phyloP scores from a whole-genome alignment of 2,888 invertebrate species.

The Nomada ruficornis region DNA sequence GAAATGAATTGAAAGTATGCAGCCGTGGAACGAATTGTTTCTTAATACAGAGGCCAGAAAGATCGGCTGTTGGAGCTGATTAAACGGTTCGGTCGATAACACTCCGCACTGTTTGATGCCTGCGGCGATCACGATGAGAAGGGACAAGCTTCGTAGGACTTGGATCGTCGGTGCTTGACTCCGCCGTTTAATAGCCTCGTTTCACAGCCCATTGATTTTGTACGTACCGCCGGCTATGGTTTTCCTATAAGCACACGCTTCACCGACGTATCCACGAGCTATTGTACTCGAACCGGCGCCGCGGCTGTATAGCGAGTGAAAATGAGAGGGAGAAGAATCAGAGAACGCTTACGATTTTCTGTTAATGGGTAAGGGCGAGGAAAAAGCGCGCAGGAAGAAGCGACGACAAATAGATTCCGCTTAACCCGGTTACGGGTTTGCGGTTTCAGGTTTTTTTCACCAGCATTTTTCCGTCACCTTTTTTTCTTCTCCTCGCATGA shows the following conservation, averaged over 20 bases:
- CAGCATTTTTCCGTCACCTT: too few species aligned
- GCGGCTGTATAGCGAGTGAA: not conserved
- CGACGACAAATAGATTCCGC: slow-evolving; percentile 48
- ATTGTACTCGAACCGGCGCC: slow-evolving; percentile 32
- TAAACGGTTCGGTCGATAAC: slow-evolving; percentile 57
- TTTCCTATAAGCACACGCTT: slow-evolving; percentile 52
- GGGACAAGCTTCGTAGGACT: slow-evolving; percentile 66
- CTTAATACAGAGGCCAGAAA: not conserved
- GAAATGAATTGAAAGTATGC: not conserved
- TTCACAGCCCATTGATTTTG: slow-evolving; percentile 76
- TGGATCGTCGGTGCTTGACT: slow-evolving; percentile 71
- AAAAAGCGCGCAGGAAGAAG: slow-evolving; percentile 42
- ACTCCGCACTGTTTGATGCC: slow-evolving; percentile 47
- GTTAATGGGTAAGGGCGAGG: slow-evolving; percentile 29
- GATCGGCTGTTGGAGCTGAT: slow-evolving; percentile 42
- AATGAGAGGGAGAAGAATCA: not conserved
- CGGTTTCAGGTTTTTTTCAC: not conserved
- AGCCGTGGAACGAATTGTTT: not conserved
- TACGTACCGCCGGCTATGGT: slow-evolving; percentile 52
- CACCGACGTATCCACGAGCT: slow-evolving; percentile 37
- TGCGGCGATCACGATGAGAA: slow-evolving; percentile 50
- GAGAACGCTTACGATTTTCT: slow-evolving; percentile 24
- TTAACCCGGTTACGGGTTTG: slow-evolving; percentile 47
- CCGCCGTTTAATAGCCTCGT: slow-evolving; percentile 78
- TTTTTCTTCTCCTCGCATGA: not conserved